These are phyloP conservation scores for Drosophila kanapiae DNA, from an alignment of 1,140 invertebrate genomes.

Conservation along the genomic window DNA sequence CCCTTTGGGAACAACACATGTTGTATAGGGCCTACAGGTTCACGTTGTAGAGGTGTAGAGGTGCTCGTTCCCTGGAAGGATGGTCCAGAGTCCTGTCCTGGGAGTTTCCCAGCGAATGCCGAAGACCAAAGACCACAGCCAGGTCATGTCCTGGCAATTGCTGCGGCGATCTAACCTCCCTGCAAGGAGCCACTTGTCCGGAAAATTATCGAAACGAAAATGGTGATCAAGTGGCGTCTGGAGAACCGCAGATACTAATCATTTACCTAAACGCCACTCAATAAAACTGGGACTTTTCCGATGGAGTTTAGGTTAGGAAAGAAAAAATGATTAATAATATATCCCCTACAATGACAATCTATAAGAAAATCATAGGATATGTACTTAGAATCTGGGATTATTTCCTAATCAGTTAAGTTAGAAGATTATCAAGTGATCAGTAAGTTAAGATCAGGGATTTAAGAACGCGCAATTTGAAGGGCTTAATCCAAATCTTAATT, in stretches of 20 bases:
- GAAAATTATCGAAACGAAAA: constrained; percentile 2
- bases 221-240: constrained; percentile 31
- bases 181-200: constrained; percentile 32
- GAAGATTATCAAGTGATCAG: not conserved
- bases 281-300: constrained; percentile 2
- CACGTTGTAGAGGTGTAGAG: constrained; percentile 16
- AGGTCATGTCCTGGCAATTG: constrained; percentile 14
- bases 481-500: no score
- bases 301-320: not conserved
- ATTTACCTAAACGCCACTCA: constrained; percentile 1
- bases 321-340: not conserved
- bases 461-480: not conserved
- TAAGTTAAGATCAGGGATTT: not conserved
- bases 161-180: not conserved
- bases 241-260: not conserved
- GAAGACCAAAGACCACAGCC: no score
- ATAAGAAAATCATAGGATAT: no score
- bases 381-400: not conserved
- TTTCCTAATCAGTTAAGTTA: not conserved
- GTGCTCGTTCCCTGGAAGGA: constrained; percentile 43
- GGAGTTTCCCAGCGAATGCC: constrained; percentile 27
- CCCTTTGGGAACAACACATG: constrained; percentile 51
- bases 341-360: not conserved
- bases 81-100: constrained; percentile 3
- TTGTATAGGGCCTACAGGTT: constrained; percentile 19